These are phyloP conservation scores for Eurytemora carolleeae DNA, from an alignment of 1,140 invertebrate genomes.

Conservation along the genomic window DNA sequence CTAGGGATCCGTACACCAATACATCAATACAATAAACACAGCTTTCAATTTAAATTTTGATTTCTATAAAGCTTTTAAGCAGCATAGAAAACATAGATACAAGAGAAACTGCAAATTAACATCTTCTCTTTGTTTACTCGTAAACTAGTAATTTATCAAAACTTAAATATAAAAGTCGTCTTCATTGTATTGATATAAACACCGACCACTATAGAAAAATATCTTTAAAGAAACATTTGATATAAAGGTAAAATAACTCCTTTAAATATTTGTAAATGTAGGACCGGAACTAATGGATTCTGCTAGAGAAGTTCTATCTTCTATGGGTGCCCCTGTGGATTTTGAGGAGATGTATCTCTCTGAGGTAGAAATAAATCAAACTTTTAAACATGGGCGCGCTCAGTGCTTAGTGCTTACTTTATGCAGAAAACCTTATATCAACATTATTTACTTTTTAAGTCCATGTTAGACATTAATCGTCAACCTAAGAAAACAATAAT, in stretches of 20 bases:
- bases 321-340: slow-evolving; percentile 61
- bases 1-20: too few relatives aligned
- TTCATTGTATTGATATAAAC: not conserved
- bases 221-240: not conserved
- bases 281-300: slow-evolving; percentile 14
- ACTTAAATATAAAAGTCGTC: not conserved
- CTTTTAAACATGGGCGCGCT: too few relatives aligned
- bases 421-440: not conserved
- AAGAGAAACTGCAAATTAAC: not conserved
- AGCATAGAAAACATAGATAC: not conserved
- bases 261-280: not conserved
- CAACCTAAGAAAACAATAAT: too few relatives aligned
- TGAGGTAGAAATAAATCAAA: slow-evolving; percentile 73
- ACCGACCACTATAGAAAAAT: not conserved
- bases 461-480: too few relatives aligned
- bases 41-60: too few relatives aligned
- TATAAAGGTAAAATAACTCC: not conserved
- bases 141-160: not conserved
- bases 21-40: too few relatives aligned
- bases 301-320: slow-evolving; percentile 20
- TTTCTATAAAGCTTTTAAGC: too few relatives aligned
- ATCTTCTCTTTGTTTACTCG: not conserved
- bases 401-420: not conserved
- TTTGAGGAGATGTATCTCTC: slow-evolving; percentile 74
- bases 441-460: not conserved